Base-by-base conservation (phyloP, 2,113 vertebrate species). In the Lichenostomus cassidix region DNA sequence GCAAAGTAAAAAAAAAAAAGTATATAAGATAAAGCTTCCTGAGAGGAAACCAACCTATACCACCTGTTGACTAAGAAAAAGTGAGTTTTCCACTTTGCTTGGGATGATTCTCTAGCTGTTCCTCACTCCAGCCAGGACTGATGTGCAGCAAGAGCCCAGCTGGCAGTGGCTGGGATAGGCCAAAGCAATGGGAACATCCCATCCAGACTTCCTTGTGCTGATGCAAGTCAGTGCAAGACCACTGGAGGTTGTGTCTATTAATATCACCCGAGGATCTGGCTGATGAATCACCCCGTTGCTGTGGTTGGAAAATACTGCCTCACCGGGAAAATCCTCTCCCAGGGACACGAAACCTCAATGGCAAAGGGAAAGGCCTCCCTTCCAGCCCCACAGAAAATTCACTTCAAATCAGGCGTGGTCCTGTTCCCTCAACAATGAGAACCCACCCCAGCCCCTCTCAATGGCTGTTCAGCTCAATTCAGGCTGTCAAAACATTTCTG, bases 151-250 rank as follows among this genome's bases (percentile, higher is more conserved):
- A 37, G 42, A 87, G 65, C 75, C 13, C 41, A 49, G 24, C 63
- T 77, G 84, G 59, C 65, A 90, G 75, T 1, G 1, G 31, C 2
- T 75, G 64, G 67, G 73, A 42, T 16, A 46, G 56, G 28, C 46
- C 83, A 90, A 74, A 84, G 50, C 0, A 29, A 74, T 77, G 68
- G 80, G 42, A 94, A 93, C 83, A 92, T 94, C 92, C 94, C 86
- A 93, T 52, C 52, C 80, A 5, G 2, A 62, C 29, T 60, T 79
- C 53, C 90, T 68, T 56, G 64, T 35, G 88, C 91, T 95, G 93
- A 92, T 96, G 93, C 78, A 95, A 97, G 81, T 24, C 19, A 5
- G 68, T 78, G 95, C 73, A 96, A 96, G 93, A 95, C 90, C 90
- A 82, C 80, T 75, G 68, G 86, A 91, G 58, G 60, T 46, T 84